Evolutionary conservation across 2,113 vertebrate genomes (phyloP).

Genomic region (Scomber scombrus): DNA sequence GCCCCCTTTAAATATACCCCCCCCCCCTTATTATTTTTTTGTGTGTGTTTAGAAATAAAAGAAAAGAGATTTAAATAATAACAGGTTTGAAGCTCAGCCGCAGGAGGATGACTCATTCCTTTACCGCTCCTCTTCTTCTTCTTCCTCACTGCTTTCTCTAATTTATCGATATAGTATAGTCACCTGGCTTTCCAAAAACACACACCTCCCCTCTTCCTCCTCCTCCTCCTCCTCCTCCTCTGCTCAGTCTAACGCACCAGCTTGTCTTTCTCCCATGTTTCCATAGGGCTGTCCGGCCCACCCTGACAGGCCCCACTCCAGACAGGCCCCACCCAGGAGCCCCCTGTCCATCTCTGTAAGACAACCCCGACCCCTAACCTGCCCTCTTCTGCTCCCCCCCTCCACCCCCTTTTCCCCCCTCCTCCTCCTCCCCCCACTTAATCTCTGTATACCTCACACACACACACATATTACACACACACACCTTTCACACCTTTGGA

Average conservation of each 20-base stretch:
- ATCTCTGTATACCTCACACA: neutral
- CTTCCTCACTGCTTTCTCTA: neutral
- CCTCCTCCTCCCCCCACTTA: neutral
- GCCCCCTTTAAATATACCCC: neutral
- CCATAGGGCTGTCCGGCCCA: slow-evolving; percentile 85
- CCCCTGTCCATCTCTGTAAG: slow-evolving; percentile 86
- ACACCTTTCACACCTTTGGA: neutral
- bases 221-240: slow-evolving; percentile 18
- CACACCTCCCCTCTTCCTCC: neutral
- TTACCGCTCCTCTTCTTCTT: neutral
- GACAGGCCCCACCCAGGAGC: slow-evolving; percentile 85
- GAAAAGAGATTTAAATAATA: neutral
- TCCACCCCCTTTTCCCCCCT: neutral
- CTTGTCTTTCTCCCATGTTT: slow-evolving; percentile 80
- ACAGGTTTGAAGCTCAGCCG: slow-evolving; percentile 20
- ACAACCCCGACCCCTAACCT: slow-evolving; percentile 70
- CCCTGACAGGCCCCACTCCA: slow-evolving; percentile 84
- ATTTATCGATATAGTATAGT: neutral
- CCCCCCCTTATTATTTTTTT: no score
- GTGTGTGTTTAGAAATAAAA: no score
- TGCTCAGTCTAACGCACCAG: slow-evolving; percentile 72
- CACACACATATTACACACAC: neutral
- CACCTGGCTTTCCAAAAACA: neutral
- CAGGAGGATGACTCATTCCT: slow-evolving; percentile 10
- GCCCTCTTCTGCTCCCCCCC: neutral